Conservation (phyloP, 64 coral and sea anemone genomes). For the Dendronephthya gigantea region DNA sequence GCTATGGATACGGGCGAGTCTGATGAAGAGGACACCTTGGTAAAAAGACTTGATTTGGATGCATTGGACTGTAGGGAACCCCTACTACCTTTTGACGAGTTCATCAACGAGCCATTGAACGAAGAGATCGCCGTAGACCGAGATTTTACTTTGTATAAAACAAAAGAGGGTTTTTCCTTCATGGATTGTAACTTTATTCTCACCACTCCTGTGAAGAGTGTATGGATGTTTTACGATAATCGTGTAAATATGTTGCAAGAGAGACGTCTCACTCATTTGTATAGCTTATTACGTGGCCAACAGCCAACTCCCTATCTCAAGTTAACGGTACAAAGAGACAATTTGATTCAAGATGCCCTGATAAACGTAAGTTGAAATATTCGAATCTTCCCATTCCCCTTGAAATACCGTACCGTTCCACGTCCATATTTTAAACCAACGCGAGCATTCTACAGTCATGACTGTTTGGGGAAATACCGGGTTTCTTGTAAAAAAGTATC, state of each 20-base stretch:
- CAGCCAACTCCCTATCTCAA: slow-evolving; percentile 75
- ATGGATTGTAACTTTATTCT: slow-evolving; percentile 77
- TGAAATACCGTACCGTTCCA: too few species aligned
- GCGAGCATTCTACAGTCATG: too few species aligned
- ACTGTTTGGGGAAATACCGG: too few species aligned
- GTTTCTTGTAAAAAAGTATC: too few species aligned
- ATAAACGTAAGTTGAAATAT: slow-evolving; percentile 75
- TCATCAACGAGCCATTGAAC: slow-evolving; percentile 93
- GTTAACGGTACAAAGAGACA: slow-evolving; percentile 77
- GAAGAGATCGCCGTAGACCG: slow-evolving; percentile 87
- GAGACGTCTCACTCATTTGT: slow-evolving; percentile 67
- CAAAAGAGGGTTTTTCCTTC: slow-evolving; percentile 65
- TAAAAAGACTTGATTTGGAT: not conserved
- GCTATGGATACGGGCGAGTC: not conserved
- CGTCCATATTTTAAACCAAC: too few species aligned
- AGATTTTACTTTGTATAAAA: slow-evolving; percentile 83
- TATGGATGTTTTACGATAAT: slow-evolving; percentile 91
- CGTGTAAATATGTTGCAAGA: slow-evolving; percentile 90
- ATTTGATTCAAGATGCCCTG: slow-evolving; percentile 92
- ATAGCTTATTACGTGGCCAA: slow-evolving; percentile 71
- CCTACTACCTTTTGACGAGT: slow-evolving; percentile 62
- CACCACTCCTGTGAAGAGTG: slow-evolving; percentile 85
- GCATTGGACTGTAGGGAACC: slow-evolving; percentile 54
- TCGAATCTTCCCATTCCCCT: too few species aligned
- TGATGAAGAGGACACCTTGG: not conserved